These are phyloP conservation scores for Glossosoma conforme DNA, from an alignment of 1,140 invertebrate genomes.

Conservation along the genomic window DNA sequence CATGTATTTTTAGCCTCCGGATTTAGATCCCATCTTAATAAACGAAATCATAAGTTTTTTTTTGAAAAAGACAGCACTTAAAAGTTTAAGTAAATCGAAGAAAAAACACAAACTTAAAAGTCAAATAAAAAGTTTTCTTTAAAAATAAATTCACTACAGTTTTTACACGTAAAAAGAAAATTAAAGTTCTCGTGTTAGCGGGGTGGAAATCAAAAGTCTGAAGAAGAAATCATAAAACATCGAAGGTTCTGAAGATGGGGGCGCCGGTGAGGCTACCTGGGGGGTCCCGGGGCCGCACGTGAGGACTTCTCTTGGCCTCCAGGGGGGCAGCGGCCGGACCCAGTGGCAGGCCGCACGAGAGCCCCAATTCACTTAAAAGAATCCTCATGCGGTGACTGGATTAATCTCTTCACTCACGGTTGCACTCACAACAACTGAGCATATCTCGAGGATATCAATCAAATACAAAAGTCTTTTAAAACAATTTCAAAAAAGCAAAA, in stretches of 20 bases:
- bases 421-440: too few relatives aligned
- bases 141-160: constrained; percentile 4
- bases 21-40: constrained; percentile 19
- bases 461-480: too few relatives aligned
- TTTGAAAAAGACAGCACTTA: constrained; percentile 3
- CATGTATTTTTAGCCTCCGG: constrained; percentile 6
- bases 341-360: constrained; percentile 48
- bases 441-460: too few relatives aligned
- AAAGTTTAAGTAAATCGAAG: constrained; percentile 5
- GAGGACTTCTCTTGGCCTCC: constrained; percentile 44
- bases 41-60: neutral
- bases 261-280: constrained; percentile 49
- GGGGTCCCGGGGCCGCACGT: constrained; percentile 37
- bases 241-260: constrained; percentile 32
- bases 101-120: constrained; percentile 6
- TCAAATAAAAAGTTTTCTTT: neutral
- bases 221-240: neutral
- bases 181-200: neutral
- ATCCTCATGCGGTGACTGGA: constrained; percentile 52
- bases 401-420: too few relatives aligned
- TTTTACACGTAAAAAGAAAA: neutral
- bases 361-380: constrained; percentile 51
- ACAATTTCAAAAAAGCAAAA: too few relatives aligned
- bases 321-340: constrained; percentile 45
- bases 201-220: neutral